A percentile compares a stretch with the other conserved stretches of the same genome.
Conservation (phyloP, 2,113 vertebrate species). For the Accipiter cooperii region DNA sequence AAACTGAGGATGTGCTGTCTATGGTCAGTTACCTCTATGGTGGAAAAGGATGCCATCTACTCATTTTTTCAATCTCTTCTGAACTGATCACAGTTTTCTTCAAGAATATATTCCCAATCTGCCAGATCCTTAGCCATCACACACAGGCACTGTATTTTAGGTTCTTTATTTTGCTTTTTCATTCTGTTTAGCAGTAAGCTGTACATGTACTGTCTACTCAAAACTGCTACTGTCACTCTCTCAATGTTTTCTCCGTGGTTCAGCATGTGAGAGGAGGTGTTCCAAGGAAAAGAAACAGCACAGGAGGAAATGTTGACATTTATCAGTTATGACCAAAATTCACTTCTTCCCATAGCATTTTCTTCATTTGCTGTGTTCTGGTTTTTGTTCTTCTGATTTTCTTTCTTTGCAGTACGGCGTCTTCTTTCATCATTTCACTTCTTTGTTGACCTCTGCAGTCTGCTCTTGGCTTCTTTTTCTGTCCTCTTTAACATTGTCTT, state of each 20-base stretch:
- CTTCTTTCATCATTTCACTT: slow-evolving; percentile 9
- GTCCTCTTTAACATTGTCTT: not conserved
- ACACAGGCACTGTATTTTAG: not conserved
- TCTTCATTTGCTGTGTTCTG: not conserved
- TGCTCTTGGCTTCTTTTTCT: not conserved
- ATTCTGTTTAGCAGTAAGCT: not conserved
- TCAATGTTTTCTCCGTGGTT: not conserved
- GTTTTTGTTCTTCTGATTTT: not conserved
- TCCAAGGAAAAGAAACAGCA: not conserved
- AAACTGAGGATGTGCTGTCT: not conserved
- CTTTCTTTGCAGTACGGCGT: not conserved
- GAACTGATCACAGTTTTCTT: not conserved
- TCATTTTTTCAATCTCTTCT: not conserved
- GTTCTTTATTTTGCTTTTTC: not conserved
- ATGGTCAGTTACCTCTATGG: not conserved
- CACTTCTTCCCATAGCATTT: not conserved
- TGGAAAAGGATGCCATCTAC: not conserved
- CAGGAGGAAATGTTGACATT: not conserved
- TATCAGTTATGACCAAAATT: not conserved
- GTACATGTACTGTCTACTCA: not conserved
- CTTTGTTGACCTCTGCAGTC: not conserved
- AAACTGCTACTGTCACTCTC: not conserved
- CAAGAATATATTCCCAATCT: not conserved
- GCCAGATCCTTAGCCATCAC: not conserved
- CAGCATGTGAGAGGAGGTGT: not conserved